Evolutionary conservation across 2,797 vertebrate genomes (phyloP).

Genomic region (Phataginus tetradactyla): DNA sequence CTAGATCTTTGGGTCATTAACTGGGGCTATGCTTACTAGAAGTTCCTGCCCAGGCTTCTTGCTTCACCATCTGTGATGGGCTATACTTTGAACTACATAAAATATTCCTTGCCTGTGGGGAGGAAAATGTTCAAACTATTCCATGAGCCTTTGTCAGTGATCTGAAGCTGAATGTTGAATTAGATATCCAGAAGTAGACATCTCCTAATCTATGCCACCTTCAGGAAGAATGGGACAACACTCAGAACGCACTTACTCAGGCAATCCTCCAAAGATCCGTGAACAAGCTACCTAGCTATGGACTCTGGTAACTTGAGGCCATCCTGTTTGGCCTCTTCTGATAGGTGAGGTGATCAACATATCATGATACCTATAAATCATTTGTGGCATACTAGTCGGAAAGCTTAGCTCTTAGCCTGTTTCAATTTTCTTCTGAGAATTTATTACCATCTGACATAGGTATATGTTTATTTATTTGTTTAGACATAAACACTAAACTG

Average conservation of each 20-base stretch:
- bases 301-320: background rate
- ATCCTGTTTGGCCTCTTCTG: background rate
- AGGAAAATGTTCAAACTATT: background rate
- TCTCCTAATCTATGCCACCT: background rate
- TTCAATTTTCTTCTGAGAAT: slow-evolving; percentile 3
- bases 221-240: background rate
- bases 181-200: background rate
- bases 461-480: slow-evolving; percentile 1
- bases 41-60: background rate
- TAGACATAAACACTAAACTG: background rate
- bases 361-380: background rate
- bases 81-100: background rate
- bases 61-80: background rate
- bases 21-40: background rate
- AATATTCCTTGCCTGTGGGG: background rate
- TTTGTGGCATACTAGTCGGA: background rate
- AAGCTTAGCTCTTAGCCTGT: background rate
- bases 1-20: background rate
- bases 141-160: background rate
- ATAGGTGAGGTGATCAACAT: background rate
- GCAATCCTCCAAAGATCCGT: background rate
- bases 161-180: background rate
- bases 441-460: background rate
- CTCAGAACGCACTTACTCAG: background rate
- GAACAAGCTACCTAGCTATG: background rate